Evolutionary conservation across 2,888 invertebrate genomes (phyloP).

Genomic region (Phaonia tiefii): DNA sequence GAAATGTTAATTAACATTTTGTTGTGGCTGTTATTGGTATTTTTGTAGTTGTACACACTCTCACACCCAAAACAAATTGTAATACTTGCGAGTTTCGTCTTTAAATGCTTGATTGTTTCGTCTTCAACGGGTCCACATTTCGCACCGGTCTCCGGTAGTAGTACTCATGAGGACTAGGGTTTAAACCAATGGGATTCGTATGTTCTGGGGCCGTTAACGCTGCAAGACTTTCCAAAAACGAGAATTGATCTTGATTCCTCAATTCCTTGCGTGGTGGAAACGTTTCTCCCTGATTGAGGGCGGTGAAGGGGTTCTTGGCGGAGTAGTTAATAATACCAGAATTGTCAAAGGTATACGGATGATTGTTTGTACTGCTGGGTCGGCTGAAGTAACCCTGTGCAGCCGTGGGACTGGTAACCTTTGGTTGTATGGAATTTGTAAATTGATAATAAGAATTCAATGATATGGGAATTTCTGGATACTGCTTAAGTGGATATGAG

Average conservation of each 20-base stretch:
- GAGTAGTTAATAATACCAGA: slow-evolving; percentile 74
- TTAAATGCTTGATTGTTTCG: slow-evolving; percentile 24
- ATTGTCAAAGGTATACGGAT: slow-evolving; percentile 74
- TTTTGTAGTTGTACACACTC: background rate
- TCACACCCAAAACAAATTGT: background rate
- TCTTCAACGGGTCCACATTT: slow-evolving; percentile 26
- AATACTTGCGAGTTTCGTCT: background rate
- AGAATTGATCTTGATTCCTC: slow-evolving; percentile 71
- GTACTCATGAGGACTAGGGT: slow-evolving; percentile 66
- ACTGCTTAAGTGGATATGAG: slow-evolving; percentile 43
- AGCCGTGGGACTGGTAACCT: slow-evolving; percentile 30
- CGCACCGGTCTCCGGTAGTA: slow-evolving; percentile 67
- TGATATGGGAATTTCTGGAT: slow-evolving; percentile 26
- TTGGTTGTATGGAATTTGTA: slow-evolving; percentile 66
- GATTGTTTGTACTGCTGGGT: slow-evolving; percentile 43
- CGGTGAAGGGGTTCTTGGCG: slow-evolving; percentile 77
- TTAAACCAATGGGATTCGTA: slow-evolving; percentile 43
- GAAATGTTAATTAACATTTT: slow-evolving; percentile 10
- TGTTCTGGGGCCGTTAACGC: slow-evolving; percentile 60
- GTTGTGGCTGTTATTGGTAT: background rate
- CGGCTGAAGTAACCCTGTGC: slow-evolving; percentile 37
- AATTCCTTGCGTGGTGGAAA: slow-evolving; percentile 76
- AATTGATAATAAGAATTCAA: slow-evolving; percentile 45
- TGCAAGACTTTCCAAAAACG: slow-evolving; percentile 75
- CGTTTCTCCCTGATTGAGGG: slow-evolving; percentile 78